Percentiles rank a stretch among this genome's conserved stretches.
Conservation (phyloP, 2,113 vertebrate genomes). For the Thamnaconus septentrionalis region DNA sequence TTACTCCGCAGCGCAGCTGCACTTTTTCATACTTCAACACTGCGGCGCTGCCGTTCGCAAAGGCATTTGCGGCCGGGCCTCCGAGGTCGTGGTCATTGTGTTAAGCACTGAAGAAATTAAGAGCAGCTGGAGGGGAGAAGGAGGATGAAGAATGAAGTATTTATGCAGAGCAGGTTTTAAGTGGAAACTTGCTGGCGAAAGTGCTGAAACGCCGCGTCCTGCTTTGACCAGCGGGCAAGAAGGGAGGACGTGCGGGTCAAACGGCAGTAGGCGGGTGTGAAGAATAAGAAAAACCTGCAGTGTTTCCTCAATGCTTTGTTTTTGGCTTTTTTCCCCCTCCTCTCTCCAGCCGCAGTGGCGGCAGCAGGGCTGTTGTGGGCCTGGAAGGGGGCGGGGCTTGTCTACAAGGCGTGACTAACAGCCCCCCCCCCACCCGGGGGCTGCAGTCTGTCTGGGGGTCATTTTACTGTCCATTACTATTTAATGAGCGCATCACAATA, state of each 20-base stretch:
- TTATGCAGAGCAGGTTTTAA: neutral
- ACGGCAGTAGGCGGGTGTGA: fast-evolving
- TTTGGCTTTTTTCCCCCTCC: conserved; percentile 2
- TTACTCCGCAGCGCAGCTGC: neutral
- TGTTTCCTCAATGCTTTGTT: conserved; percentile 6
- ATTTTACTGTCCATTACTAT: conserved; percentile 71
- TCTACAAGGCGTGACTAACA: conserved; percentile 75
- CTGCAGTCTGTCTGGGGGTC: conserved; percentile 58
- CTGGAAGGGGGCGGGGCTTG: conserved; percentile 10
- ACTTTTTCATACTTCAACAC: neutral
- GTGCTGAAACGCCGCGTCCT: neutral
- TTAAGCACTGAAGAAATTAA: conserved; percentile 57
- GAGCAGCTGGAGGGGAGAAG: conserved; percentile 59
- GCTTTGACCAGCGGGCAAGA: neutral
- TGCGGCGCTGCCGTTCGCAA: conserved; percentile 40
- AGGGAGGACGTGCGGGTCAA: neutral
- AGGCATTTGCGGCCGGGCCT: conserved; percentile 12
- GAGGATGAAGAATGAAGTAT: conserved; percentile 5
- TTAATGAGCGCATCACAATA: conserved; percentile 59
- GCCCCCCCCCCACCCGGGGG: conserved; percentile 46
- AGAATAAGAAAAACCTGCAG: neutral
- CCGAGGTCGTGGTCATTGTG: conserved; percentile 33
- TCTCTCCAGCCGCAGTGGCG: neutral
- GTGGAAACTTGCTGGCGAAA: conserved; percentile 2
- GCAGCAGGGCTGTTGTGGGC: conserved; percentile 13